Evolutionary conservation across 2,888 invertebrate species (phyloP).

Genomic region (Aquatica leii): DNA sequence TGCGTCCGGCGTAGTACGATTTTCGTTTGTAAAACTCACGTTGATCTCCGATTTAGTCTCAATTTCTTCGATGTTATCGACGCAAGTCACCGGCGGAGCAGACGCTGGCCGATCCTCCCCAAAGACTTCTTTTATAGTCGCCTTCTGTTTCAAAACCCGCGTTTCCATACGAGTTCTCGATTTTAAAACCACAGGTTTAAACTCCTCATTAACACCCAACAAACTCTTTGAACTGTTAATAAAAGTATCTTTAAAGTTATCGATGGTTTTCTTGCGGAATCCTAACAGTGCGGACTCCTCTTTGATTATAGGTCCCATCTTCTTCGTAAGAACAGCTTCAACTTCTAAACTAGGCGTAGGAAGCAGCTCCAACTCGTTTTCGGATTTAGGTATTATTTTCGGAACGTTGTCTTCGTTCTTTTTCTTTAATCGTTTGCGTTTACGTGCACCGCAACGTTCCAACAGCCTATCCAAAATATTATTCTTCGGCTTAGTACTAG

Average conservation of each 20-base stretch:
- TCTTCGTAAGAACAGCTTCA: conserved; percentile 56
- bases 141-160: conserved; percentile 74
- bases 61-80: conserved; percentile 59
- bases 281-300: conserved; percentile 69
- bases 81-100: conserved; percentile 76
- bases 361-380: conserved; percentile 66
- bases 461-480: conserved; percentile 72
- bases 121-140: conserved; percentile 84
- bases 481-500: conserved; percentile 57
- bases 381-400: conserved; percentile 67
- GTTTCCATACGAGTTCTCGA: conserved; percentile 80
- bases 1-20: conserved; percentile 60
- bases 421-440: conserved; percentile 64
- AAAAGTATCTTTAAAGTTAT: conserved; percentile 72
- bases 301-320: conserved; percentile 57
- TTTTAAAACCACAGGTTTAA: conserved; percentile 76
- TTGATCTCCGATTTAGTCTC: conserved; percentile 56
- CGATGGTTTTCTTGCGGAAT: conserved; percentile 74
- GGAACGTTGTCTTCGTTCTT: conserved; percentile 66
- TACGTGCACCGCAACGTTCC: conserved; percentile 70
- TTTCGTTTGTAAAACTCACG: conserved; percentile 59
- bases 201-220: conserved; percentile 68
- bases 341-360: conserved; percentile 71
- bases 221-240: conserved; percentile 68
- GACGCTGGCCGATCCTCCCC: conserved; percentile 83